Evolutionary conservation across 2,888 invertebrate genomes (phyloP).

Genomic region (Hydropsyche betteni): DNA sequence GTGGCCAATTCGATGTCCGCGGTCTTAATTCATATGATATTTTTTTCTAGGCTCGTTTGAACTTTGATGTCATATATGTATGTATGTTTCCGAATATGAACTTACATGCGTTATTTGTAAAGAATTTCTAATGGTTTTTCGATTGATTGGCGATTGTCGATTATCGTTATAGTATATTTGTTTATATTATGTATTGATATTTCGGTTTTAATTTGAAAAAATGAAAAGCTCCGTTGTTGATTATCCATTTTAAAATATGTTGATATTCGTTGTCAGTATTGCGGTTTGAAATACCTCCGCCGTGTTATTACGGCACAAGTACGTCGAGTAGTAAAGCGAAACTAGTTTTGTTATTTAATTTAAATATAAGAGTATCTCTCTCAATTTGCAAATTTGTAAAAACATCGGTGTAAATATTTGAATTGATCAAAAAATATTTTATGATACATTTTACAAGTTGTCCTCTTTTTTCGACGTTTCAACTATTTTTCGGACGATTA

Average conservation of each 20-base stretch:
- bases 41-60: background rate
- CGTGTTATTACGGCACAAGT: slow-evolving; percentile 4
- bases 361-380: too few relatives aligned
- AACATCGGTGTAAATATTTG: too few relatives aligned
- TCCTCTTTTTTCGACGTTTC: too few relatives aligned
- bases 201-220: background rate
- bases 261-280: background rate
- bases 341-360: background rate
- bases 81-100: too few relatives aligned
- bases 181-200: too few relatives aligned
- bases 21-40: background rate
- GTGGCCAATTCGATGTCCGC: background rate
- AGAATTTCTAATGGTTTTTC: too few relatives aligned
- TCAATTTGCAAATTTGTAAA: too few relatives aligned
- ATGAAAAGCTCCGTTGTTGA: background rate
- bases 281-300: background rate
- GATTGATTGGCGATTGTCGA: too few relatives aligned
- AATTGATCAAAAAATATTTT: too few relatives aligned
- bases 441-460: too few relatives aligned
- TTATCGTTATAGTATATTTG: too few relatives aligned
- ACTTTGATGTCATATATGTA: background rate
- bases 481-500: too few relatives aligned
- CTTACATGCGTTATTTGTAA: background rate
- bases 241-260: background rate
- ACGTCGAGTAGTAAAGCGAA: background rate